Conservation (phyloP, 2,797 vertebrate genomes). For the Picus viridis region DNA sequence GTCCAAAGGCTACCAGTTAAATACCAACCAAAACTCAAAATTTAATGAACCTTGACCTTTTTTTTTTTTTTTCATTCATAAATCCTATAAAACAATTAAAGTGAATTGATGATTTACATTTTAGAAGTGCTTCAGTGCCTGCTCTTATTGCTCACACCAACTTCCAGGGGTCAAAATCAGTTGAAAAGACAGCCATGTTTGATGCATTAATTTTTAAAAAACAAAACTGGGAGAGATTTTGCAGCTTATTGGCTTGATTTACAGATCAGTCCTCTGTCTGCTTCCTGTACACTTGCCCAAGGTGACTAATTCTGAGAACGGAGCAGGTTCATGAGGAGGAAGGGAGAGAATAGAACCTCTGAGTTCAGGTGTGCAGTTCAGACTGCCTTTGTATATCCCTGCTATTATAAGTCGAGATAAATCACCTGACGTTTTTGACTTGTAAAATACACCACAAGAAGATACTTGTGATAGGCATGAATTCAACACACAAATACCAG, state of each 20-base stretch:
- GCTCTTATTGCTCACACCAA: not conserved
- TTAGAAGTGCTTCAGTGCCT: not conserved
- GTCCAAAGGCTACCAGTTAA: slow-evolving; percentile 5
- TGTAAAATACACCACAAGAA: not conserved
- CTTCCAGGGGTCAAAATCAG: not conserved
- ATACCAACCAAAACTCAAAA: slow-evolving; percentile 4
- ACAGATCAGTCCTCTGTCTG: not conserved
- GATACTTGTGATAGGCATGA: not conserved
- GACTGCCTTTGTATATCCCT: not conserved
- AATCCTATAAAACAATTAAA: not conserved
- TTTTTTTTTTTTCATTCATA: not conserved
- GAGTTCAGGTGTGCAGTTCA: not conserved
- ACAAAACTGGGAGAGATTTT: not conserved
- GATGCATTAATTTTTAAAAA: not conserved
- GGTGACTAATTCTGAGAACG: not conserved
- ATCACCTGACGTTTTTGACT: not conserved
- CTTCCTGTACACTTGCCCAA: not conserved
- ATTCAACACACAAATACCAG: not conserved
- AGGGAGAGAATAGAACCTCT: not conserved
- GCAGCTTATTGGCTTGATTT: not conserved
- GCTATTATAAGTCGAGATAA: not conserved
- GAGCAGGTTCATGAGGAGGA: not conserved
- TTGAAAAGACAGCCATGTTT: not conserved
- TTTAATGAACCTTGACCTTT: slow-evolving; percentile 22
- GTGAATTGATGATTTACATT: not conserved